These are phyloP conservation scores for Scylla paramamosain DNA, from an alignment of 1,140 invertebrate genomes.

Conservation along the genomic window DNA sequence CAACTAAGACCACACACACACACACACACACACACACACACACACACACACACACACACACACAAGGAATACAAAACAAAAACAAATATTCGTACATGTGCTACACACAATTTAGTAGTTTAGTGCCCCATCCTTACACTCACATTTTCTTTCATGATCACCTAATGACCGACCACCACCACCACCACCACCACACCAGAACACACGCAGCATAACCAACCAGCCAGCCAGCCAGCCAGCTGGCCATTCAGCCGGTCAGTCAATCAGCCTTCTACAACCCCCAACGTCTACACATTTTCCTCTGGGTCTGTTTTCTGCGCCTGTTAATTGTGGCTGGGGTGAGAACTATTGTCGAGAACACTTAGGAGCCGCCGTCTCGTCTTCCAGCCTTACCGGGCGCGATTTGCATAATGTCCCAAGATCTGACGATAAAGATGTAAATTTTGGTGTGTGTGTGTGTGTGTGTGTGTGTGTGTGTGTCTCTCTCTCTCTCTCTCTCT, in stretches of 20 bases:
- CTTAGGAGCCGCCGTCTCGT: neutral
- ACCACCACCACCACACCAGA: too few relatives aligned
- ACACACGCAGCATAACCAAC: too few relatives aligned
- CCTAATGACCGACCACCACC: too few relatives aligned
- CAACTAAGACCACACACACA: neutral
- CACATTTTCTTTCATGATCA: too few relatives aligned
- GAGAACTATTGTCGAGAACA: neutral
- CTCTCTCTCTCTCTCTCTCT: too few relatives aligned
- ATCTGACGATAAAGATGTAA: conserved; percentile 15
- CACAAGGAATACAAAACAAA: too few relatives aligned
- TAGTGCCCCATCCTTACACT: too few relatives aligned
- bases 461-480: too few relatives aligned
- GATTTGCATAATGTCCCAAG: conserved; percentile 22
- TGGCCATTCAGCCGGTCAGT: too few relatives aligned
- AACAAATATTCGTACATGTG: too few relatives aligned
- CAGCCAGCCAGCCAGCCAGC: too few relatives aligned
- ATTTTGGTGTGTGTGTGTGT: neutral
- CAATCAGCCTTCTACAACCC: neutral
- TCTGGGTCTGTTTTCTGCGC: neutral
- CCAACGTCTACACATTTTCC: neutral
- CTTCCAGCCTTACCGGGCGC: neutral
- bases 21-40: neutral
- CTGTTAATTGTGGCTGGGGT: neutral
- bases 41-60: neutral
- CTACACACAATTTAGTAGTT: too few relatives aligned